Percentiles rank a stretch among this genome's conserved stretches.
phyloP scores from a whole-genome alignment of 1,140 invertebrate species.

The Eueides isabella region DNA sequence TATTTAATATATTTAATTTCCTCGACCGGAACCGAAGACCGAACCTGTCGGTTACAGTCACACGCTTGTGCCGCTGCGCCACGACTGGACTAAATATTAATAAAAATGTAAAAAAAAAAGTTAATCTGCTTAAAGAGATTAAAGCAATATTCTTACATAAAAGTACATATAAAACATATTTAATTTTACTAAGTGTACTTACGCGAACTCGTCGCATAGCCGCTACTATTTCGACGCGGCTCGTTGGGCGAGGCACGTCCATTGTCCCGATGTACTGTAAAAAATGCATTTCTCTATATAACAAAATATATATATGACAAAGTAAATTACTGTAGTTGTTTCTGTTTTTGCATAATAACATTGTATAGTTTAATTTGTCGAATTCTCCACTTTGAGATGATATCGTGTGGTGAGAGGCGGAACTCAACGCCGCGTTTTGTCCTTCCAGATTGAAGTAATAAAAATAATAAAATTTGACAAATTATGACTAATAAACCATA shows the following conservation, averaged over 20 bases:
- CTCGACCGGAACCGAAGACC: too few species aligned
- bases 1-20: too few species aligned
- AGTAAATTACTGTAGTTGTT: background rate
- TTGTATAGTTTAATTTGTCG: too few species aligned
- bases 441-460: background rate
- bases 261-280: conserved; percentile 98
- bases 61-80: too few species aligned
- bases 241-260: conserved; percentile 97
- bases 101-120: too few species aligned
- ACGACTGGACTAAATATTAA: too few species aligned
- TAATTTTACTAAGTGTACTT: conserved; percentile 78
- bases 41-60: too few species aligned
- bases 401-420: too few species aligned
- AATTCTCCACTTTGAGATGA: too few species aligned
- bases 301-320: background rate
- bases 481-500: too few species aligned
- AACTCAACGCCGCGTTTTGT: background rate
- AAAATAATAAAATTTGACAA: background rate
- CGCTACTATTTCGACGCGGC: conserved; percentile 98
- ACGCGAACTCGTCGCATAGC: conserved; percentile 98
- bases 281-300: conserved; percentile 15
- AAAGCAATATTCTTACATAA: background rate
- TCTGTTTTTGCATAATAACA: too few species aligned
- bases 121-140: too few species aligned
- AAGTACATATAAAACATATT: background rate